phyloP scores from a whole-genome alignment of 1,140 invertebrate species.

The Zeugodacus cucurbitae region DNA sequence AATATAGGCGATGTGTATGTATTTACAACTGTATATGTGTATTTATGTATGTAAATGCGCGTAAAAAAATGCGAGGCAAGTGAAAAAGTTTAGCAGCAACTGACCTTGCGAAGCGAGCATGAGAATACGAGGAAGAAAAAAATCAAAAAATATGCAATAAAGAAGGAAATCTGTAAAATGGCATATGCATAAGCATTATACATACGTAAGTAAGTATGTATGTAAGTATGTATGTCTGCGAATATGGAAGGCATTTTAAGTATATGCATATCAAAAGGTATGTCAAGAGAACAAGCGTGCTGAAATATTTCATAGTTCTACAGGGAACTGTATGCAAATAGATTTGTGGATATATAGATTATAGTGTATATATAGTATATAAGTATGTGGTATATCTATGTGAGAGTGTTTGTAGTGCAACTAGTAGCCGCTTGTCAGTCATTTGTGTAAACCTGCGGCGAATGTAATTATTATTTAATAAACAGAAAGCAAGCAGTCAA shows the following conservation, averaged over 20 bases:
- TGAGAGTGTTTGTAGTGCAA: neutral
- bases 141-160: neutral
- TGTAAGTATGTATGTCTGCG: neutral
- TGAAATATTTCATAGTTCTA: neutral
- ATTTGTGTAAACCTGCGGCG: neutral
- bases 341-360: neutral
- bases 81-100: conserved; percentile 6
- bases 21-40: neutral
- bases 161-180: neutral
- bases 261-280: neutral
- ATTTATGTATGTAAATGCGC: neutral
- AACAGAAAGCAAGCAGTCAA: neutral
- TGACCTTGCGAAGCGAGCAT: conserved; percentile 3
- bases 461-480: conserved; percentile 27
- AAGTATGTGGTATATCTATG: neutral
- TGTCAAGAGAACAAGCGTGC: neutral
- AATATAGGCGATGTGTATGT: neutral
- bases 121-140: neutral
- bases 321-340: too few species aligned
- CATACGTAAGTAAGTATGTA: neutral
- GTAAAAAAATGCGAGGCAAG: neutral
- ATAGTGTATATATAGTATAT: neutral
- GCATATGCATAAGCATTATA: neutral
- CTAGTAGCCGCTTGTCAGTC: too few species aligned
- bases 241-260: neutral